Conservation (phyloP, 1,140 invertebrate genomes). For the Diorhabda sublineata region DNA sequence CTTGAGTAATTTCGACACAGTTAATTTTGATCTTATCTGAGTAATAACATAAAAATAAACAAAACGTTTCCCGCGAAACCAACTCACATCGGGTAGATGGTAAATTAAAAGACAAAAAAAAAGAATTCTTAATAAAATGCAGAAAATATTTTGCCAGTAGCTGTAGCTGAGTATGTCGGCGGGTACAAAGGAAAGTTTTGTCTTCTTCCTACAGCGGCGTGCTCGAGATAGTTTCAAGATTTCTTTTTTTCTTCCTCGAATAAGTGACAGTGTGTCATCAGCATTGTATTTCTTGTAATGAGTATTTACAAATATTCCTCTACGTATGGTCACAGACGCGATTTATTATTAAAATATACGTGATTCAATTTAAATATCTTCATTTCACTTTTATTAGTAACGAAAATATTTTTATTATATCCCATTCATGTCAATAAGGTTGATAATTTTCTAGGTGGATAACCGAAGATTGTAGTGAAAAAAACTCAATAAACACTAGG, state of each 20-base stretch:
- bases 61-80: conserved; percentile 8
- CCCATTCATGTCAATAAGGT: too few relatives aligned
- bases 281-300: neutral
- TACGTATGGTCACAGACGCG: too few relatives aligned
- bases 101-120: conserved; percentile 8
- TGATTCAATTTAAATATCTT: too few relatives aligned
- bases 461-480: too few relatives aligned
- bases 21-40: conserved; percentile 17
- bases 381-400: too few relatives aligned
- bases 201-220: conserved; percentile 6
- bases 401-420: too few relatives aligned
- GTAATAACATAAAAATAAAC: conserved; percentile 20
- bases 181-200: conserved; percentile 14
- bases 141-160: conserved; percentile 26
- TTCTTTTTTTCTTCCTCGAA: neutral
- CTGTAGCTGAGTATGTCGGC: conserved; percentile 20
- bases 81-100: neutral
- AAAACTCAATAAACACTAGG: too few relatives aligned
- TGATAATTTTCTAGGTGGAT: too few relatives aligned
- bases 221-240: neutral
- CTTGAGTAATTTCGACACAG: conserved; percentile 7
- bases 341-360: too few relatives aligned
- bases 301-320: neutral
- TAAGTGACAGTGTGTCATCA: conserved; percentile 1
- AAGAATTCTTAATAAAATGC: conserved; percentile 24